Evolutionary conservation across 2,888 invertebrate species (phyloP), one percentile per base, ranked within the genome.

Genomic region (Rhogogaster chlorosoma): DNA sequence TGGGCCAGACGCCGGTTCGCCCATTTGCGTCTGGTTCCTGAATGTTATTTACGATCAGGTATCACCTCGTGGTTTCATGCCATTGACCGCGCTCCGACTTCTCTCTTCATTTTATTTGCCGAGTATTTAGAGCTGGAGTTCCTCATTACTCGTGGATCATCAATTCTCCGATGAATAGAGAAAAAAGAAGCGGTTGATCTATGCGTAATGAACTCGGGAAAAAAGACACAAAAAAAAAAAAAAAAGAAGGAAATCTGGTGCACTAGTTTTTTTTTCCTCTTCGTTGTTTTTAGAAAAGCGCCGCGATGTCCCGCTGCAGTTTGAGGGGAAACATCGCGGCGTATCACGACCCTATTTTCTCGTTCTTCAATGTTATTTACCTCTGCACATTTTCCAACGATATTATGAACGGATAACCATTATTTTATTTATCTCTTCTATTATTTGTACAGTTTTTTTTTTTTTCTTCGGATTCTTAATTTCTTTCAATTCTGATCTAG

Each of bases 1-100:
- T 86, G 91, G 88, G 84, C 91, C 92, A 87, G 93, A 89, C 87
- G 91, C 92, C 89, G 93, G 93, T 86, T 93, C 93, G 91, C 92
- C 93, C 93, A 93, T 93, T 93, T 93, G 93, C 89, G 75, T 22
- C 15, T 80, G 38, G 36, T 57, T 80, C 80, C 61, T 61, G 32
- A 61, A 61, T 49, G 45, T 45, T 80, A 12, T 80, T 61, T 80
- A 32, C 38, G 22, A 18, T 77, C 49, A 49, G 45, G 49, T 49
- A 45, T 77, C 53, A 73, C 77, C 32, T 29, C 77, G 53, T 49
- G 49, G 49, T 77, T 61, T 80, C 38, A 61, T 22, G 22, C 80
- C 38, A 38, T 61, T 12, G 18, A 80, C 61, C 49, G 32, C 32
- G 53, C 42, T 22, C 42, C 42, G 1, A 73, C 26, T 42, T 38